A percentile compares a stretch with the other conserved stretches of the same genome.
Evolutionary conservation across 1,140 invertebrate species (phyloP).

Genomic region (Drosophila murphyi): DNA sequence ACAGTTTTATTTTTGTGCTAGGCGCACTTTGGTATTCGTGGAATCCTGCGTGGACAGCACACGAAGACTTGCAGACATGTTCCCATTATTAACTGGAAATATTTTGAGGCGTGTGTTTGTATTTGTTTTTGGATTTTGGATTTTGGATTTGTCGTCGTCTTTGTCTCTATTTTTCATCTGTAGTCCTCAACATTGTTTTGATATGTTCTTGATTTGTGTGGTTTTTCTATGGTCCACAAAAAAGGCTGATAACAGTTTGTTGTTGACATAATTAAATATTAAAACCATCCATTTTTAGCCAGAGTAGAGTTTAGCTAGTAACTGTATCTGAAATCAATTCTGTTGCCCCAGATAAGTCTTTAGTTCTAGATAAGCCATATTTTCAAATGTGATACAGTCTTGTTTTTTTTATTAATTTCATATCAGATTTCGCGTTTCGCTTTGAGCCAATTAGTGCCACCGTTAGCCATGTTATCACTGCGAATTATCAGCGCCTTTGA

Average conservation of each 20-base stretch:
- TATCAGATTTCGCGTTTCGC: background rate
- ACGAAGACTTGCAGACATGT: conserved; percentile 18
- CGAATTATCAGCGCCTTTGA: conserved; percentile 68
- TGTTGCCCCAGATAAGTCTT: background rate
- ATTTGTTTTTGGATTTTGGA: conserved; percentile 8
- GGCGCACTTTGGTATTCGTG: conserved; percentile 38
- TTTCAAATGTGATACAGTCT: background rate
- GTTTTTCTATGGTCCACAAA: background rate
- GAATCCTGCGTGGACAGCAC: conserved; percentile 40
- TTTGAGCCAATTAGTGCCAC: conserved; percentile 42
- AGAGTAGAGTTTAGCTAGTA: no score
- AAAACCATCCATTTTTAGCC: no score
- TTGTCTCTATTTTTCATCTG: background rate
- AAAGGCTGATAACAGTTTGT: no score
- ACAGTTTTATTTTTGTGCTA: conserved; percentile 4
- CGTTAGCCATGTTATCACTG: conserved; percentile 66
- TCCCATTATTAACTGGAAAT: conserved; percentile 52
- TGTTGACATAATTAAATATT: no score
- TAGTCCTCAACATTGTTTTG: conserved; percentile 18
- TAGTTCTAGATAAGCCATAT: background rate
- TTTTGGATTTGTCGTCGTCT: background rate
- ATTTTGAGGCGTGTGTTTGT: conserved; percentile 52
- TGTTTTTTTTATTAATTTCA: background rate
- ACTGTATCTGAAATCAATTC: no score
- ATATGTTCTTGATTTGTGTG: conserved; percentile 12